Evolutionary conservation across 2,797 vertebrate genomes (phyloP).

Genomic region (Esox lucius): DNA sequence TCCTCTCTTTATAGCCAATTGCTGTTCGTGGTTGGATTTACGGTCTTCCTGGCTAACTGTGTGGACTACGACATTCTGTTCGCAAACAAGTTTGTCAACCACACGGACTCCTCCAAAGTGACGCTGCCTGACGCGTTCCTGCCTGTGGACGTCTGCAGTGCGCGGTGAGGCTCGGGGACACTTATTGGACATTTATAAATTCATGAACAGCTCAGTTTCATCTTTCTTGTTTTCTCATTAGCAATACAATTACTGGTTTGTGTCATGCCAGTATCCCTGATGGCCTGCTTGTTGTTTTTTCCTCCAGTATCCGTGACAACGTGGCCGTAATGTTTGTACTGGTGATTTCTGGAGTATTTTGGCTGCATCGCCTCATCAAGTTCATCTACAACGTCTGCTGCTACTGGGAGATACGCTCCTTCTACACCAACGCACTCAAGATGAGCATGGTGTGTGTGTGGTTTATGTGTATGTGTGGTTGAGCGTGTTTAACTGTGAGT

Average conservation of each 20-base stretch:
- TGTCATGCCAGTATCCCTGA: neutral
- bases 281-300: neutral
- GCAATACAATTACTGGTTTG: neutral
- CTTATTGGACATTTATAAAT: neutral
- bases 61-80: slow-evolving; percentile 99
- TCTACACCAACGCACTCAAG: slow-evolving; percentile 92
- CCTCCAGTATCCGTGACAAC: slow-evolving; percentile 86
- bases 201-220: neutral
- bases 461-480: neutral
- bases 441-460: slow-evolving; percentile 88
- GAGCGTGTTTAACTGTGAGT: no score
- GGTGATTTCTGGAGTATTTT: slow-evolving; percentile 93
- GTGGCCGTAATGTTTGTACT: slow-evolving; percentile 91
- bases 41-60: slow-evolving; percentile 97
- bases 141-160: slow-evolving; percentile 87
- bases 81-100: slow-evolving; percentile 97
- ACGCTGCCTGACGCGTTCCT: slow-evolving; percentile 95
- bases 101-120: slow-evolving; percentile 93
- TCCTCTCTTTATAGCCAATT: slow-evolving; percentile 80
- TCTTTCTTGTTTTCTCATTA: neutral
- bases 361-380: slow-evolving; percentile 94
- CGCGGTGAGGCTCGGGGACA: slow-evolving; percentile 74
- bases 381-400: slow-evolving; percentile 98
- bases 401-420: slow-evolving; percentile 98
- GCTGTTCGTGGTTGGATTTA: slow-evolving; percentile 97